A percentile compares a stretch with the other conserved stretches of the same genome.
phyloP scores from a whole-genome alignment of 2,113 vertebrate species.

The Paramormyrops kingsleyae region DNA sequence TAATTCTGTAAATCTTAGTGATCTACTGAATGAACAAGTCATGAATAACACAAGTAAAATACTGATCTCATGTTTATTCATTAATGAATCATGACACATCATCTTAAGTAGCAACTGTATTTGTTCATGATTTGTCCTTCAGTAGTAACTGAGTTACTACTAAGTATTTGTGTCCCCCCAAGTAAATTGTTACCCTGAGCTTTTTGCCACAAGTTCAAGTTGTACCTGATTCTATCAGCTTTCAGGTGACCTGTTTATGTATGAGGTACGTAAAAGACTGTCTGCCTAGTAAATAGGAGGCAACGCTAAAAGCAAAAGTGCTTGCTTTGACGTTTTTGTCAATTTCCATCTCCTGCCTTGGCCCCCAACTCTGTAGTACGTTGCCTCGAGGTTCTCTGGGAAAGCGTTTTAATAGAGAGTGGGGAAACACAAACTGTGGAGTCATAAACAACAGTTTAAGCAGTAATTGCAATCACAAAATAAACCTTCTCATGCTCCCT shows the following conservation, averaged over 20 bases:
- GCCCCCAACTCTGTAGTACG: not conserved
- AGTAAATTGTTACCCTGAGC: not conserved
- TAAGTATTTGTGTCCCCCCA: not conserved
- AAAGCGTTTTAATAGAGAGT: not conserved
- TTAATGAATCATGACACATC: not conserved
- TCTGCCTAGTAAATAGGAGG: not conserved
- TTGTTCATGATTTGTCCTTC: not conserved
- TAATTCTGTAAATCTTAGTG: not conserved
- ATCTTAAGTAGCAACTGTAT: not conserved
- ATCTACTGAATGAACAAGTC: not conserved
- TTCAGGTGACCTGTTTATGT: not conserved
- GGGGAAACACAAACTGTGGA: not conserved
- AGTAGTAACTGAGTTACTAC: not conserved
- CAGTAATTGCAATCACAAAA: not conserved
- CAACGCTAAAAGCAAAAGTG: not conserved
- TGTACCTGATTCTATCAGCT: not conserved
- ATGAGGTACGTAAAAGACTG: not conserved
- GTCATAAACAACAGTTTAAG: not conserved
- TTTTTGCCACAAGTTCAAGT: not conserved
- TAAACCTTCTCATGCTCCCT: not conserved
- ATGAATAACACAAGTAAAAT: not conserved
- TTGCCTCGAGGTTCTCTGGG: not conserved
- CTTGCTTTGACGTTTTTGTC: not conserved
- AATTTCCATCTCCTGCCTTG: not conserved
- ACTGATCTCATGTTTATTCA: not conserved